These are phyloP conservation scores for Chrysomela aeneicollis DNA, from an alignment of 2,888 invertebrate genomes.

Conservation along the genomic window DNA sequence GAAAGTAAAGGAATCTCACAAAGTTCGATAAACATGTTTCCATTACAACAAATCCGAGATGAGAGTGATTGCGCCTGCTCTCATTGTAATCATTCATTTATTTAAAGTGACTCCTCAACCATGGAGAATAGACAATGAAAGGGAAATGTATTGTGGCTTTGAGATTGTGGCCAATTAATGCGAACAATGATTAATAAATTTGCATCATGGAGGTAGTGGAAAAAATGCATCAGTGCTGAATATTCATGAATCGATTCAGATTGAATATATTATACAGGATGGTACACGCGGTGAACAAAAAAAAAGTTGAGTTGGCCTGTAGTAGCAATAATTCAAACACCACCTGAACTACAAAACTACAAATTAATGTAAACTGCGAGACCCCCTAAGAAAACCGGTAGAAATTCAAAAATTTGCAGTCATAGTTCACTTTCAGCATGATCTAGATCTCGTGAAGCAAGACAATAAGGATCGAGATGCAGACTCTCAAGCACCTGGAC, in stretches of 20 bases:
- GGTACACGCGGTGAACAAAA: too few relatives aligned
- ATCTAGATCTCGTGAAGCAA: too few relatives aligned
- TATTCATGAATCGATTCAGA: background rate
- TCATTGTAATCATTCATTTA: background rate
- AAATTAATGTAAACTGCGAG: too few relatives aligned
- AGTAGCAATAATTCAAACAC: too few relatives aligned
- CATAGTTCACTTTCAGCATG: too few relatives aligned
- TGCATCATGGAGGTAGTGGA: background rate
- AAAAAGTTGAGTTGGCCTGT: too few relatives aligned
- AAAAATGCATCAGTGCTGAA: background rate
- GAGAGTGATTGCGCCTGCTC: background rate
- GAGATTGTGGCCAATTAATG: background rate
- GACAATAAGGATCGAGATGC: too few relatives aligned
- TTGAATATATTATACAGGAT: too few relatives aligned
- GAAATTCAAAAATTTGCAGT: too few relatives aligned
- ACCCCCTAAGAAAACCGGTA: too few relatives aligned
- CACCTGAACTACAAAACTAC: too few relatives aligned
- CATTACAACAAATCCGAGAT: conserved; percentile 11
- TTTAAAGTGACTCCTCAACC: background rate
- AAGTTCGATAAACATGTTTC: conserved; percentile 7
- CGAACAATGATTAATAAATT: background rate
- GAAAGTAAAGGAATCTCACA: conserved; percentile 21
- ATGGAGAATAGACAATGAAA: background rate
- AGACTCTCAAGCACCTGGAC: too few relatives aligned
- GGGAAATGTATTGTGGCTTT: background rate